These are phyloP conservation scores for Atta colombica DNA, from an alignment of 1,140 invertebrate species.

Conservation along the genomic window DNA sequence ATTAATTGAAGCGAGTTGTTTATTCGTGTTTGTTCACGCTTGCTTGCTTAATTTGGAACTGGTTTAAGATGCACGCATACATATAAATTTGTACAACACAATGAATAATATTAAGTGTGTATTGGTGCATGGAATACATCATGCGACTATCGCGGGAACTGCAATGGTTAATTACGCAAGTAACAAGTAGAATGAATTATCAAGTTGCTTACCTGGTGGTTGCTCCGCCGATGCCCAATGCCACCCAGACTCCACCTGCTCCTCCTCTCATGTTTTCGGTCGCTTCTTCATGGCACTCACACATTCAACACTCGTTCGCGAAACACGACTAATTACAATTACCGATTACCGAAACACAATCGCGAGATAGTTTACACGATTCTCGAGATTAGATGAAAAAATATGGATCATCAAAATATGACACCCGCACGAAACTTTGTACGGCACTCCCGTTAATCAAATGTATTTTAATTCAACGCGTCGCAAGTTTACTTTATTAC, in stretches of 20 bases:
- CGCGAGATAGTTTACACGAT: neutral
- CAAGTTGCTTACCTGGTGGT: neutral
- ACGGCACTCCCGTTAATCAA: neutral
- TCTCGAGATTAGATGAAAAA: neutral
- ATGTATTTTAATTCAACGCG: neutral
- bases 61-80: neutral
- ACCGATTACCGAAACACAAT: neutral
- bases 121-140: neutral
- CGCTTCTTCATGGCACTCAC: neutral
- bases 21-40: slow-evolving; percentile 12
- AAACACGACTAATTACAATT: neutral
- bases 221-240: neutral
- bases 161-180: slow-evolving; percentile 10
- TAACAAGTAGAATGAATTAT: slow-evolving; percentile 3
- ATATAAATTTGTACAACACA: neutral
- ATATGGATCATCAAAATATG: neutral
- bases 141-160: neutral
- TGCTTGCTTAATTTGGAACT: neutral
- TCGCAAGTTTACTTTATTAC: too few species aligned
- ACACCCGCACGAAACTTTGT: neutral
- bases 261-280: neutral
- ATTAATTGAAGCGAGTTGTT: slow-evolving; percentile 21
- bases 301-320: neutral
- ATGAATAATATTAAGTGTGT: neutral
- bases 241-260: neutral